Evolutionary conservation across 30 jellyfish, hydroid and myxozoan species (phyloP).

Genomic region (Phacellophora camtschatica): DNA sequence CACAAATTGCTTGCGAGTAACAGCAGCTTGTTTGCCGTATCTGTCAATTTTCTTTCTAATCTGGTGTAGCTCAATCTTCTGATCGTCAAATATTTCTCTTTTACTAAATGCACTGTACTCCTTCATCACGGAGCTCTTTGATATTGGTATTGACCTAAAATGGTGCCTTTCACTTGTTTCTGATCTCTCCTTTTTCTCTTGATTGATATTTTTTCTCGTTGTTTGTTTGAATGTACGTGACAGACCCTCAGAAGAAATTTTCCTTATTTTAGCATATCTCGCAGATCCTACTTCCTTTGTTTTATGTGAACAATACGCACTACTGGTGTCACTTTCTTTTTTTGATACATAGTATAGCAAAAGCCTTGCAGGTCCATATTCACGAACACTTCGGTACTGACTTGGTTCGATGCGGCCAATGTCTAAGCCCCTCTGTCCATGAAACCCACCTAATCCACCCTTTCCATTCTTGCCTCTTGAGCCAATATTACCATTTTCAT

Average conservation of each 20-base stretch:
- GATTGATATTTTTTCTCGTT: not conserved
- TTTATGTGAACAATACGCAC: not conserved
- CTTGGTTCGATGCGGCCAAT: not conserved
- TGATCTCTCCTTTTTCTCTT: not conserved
- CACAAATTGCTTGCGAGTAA: no score
- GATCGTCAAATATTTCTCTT: not conserved
- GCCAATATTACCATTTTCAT: not conserved
- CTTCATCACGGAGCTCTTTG: not conserved
- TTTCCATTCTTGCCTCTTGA: not conserved
- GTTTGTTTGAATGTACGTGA: no score
- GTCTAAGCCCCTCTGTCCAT: not conserved
- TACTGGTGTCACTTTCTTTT: not conserved
- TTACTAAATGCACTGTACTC: not conserved
- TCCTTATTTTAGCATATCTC: not conserved
- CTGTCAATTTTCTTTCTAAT: not conserved
- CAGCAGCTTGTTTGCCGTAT: no score
- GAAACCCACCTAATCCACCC: not conserved
- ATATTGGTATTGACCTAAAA: not conserved
- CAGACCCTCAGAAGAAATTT: no score
- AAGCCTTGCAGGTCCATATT: not conserved
- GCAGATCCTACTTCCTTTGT: not conserved
- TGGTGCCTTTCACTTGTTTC: not conserved
- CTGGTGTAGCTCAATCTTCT: not conserved
- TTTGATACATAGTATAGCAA: not conserved
- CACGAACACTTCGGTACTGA: not conserved